Conservation (phyloP, 2,888 invertebrate genomes). For the Penaeus monodon region DNA sequence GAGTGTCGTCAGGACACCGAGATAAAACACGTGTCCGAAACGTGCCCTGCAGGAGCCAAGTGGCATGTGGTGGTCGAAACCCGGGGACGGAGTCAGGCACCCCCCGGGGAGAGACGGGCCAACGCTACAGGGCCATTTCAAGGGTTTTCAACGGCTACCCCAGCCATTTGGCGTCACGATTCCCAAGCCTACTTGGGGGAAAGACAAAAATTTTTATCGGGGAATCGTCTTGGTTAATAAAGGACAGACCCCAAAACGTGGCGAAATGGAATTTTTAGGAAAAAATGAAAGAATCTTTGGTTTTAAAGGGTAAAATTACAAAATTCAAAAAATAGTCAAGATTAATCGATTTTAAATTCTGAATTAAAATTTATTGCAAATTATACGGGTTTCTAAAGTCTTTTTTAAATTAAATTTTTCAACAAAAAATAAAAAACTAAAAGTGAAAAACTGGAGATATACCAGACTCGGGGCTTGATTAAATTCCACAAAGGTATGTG, state of each 20-base stretch:
- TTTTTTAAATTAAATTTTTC: background rate
- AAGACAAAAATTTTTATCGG: conserved; percentile 43
- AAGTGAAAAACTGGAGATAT: background rate
- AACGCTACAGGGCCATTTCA: conserved; percentile 15
- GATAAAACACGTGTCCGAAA: conserved; percentile 4
- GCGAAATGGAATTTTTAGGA: background rate
- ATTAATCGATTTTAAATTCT: too few species aligned
- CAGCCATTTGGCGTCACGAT: conserved; percentile 1
- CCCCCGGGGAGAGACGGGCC: background rate
- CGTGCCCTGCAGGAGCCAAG: too few species aligned
- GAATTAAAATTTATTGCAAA: too few species aligned
- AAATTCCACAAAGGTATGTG: conserved; percentile 1
- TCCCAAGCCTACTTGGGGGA: conserved; percentile 42
- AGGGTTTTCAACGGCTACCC: conserved; percentile 29
- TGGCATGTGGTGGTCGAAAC: background rate
- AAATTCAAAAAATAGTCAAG: too few species aligned
- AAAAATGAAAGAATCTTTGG: background rate
- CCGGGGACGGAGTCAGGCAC: conserved; percentile 2
- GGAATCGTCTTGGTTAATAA: conserved; percentile 48
- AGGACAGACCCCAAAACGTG: background rate
- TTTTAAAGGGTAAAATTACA: too few species aligned
- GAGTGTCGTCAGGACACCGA: conserved; percentile 20
- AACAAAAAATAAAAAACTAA: background rate
- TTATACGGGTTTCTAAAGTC: too few species aligned
- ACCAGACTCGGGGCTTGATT: background rate